A percentile compares a stretch with the other conserved stretches of the same genome.
These are phyloP conservation scores for Oppia nitens DNA, from an alignment of 1,140 invertebrate species.

Conservation along the genomic window DNA sequence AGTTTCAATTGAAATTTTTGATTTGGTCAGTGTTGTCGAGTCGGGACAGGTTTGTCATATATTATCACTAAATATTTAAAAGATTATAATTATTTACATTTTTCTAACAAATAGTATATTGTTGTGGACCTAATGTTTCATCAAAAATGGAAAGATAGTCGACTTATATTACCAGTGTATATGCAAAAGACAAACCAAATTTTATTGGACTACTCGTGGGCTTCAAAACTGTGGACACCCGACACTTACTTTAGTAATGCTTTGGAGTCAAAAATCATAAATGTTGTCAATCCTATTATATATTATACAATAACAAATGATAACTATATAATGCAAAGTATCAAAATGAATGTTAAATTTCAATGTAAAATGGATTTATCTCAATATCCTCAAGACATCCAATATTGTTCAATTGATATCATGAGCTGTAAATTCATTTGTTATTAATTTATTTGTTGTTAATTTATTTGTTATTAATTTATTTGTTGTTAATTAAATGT, in stretches of 20 bases:
- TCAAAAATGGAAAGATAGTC: neutral
- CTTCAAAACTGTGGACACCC: neutral
- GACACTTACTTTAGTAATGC: constrained; percentile 6
- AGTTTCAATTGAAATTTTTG: neutral
- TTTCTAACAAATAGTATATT: no score
- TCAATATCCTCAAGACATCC: constrained; percentile 3
- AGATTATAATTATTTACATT: no score
- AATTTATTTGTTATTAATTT: no score
- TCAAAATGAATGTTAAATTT: constrained; percentile 5
- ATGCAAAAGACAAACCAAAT: neutral
- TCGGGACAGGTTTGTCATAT: neutral
- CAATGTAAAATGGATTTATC: constrained; percentile 2
- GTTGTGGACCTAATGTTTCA: neutral
- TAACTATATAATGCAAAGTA: constrained; percentile 22
- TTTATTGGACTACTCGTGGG: constrained; percentile 15
- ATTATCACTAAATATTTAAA: no score
- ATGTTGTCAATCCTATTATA: neutral
- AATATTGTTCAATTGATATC: neutral
- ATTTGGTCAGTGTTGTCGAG: neutral
- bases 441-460: no score
- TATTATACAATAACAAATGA: neutral
- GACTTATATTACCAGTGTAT: neutral
- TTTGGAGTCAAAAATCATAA: neutral
- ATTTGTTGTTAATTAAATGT: no score
- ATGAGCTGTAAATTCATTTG: constrained; percentile 2